Evolutionary conservation across 2,113 vertebrate species (phyloP), one percentile per base, ranked within the genome.

Genomic region (Petromus typicus): DNA sequence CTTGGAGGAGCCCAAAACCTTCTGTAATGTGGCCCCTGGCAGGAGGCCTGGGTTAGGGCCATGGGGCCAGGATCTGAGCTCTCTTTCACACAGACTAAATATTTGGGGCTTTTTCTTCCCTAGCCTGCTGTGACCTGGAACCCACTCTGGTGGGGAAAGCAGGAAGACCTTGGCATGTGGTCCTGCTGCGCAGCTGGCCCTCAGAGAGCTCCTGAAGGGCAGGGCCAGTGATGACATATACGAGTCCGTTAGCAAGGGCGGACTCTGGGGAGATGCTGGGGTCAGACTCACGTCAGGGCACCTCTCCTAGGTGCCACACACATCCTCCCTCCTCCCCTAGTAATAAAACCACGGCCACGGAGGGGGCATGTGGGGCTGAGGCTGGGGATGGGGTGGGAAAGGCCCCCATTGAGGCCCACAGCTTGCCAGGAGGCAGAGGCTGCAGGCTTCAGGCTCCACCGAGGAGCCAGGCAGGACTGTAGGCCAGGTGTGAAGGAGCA

Each of bases 51-150:
- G 57, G 37, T 45, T 11, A 45, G n/a, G 48, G 54, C 59, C 61
- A 51, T 27, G 0, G 1, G 88, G 71, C 40, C 25, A 6, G 92
- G 34, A 95, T 57, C 76, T 59, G 78, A 92, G 91, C 81, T 80
- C 71, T 86, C 63, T 86, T 87, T 93, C 1, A 0, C 78, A 73
- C 61, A 96, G 88, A 95, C 96, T 95, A 95, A 95, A 97, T 94
- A 97, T 95, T 95, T 97, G 93, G 93, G 83, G 79, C 54, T 92
- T 86, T n/a, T 64, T 37, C 27, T 92, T 88, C 79, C 87, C 25
- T 0, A 30, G 85, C 22, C 40, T 78, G 64, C 59, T 0, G 0
- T 63, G 87, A 76, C 81, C 81, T 37, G 7, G 89, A 51, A 63
- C 14, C 56, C 54, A 13, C 32, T 61, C 48, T 61, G 51, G 20